Evolutionary conservation across 2,888 invertebrate species (phyloP).

Genomic region (Morpho helenor): DNA sequence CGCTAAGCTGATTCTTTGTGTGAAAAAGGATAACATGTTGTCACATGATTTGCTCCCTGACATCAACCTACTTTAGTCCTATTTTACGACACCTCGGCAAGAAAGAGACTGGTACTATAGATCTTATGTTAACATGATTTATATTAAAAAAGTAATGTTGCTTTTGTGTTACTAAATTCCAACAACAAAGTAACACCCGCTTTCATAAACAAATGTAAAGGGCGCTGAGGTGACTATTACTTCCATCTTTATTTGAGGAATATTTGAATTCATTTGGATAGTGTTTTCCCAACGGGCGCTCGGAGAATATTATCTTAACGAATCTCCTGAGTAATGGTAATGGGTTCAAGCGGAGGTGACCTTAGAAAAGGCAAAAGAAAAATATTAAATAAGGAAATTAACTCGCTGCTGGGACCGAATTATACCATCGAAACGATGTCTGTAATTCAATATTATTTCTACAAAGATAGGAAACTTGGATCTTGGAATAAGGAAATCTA

Average conservation of each 20-base stretch:
- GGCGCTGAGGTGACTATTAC: conserved; percentile 19
- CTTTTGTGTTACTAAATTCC: too few species aligned
- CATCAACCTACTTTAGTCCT: too few species aligned
- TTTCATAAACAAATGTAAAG: conserved; percentile 1
- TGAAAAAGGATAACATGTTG: too few species aligned
- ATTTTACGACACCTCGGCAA: too few species aligned
- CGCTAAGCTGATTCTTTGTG: too few species aligned
- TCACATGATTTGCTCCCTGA: too few species aligned
- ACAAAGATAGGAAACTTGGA: conserved; percentile 23
- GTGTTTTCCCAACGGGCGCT: conserved; percentile 57
- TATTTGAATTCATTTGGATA: conserved; percentile 35
- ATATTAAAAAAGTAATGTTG: too few species aligned
- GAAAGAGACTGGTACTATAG: too few species aligned
- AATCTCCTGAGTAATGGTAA: conserved; percentile 63
- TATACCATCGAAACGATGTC: conserved; percentile 25
- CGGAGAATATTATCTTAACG: conserved; percentile 60
- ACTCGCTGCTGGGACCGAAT: conserved; percentile 25
- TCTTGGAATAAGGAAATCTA: conserved; percentile 17
- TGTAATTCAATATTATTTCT: conserved; percentile 29
- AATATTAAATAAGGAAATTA: conserved; percentile 47
- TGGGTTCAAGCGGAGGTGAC: conserved; percentile 62
- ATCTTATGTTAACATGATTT: too few species aligned
- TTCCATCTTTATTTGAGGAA: conserved; percentile 24
- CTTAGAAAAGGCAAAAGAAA: conserved; percentile 46
- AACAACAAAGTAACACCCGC: too few species aligned